phyloP scores from a whole-genome alignment of 2,113 vertebrate species.

The Pachycephala philippinensis region DNA sequence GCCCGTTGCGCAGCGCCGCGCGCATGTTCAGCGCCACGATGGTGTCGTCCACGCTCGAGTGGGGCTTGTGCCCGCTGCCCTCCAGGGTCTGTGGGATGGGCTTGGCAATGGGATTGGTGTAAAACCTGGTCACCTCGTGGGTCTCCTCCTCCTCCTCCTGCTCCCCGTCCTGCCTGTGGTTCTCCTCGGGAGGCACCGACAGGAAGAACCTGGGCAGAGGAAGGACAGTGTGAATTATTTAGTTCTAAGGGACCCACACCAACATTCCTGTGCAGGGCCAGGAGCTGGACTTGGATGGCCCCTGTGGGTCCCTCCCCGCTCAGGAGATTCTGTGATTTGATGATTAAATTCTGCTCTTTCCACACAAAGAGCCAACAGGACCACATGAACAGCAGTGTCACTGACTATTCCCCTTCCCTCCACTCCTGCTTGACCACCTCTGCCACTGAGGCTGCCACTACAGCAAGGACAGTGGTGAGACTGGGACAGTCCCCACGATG shows the following conservation, averaged over 20 bases:
- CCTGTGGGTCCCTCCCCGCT: fast-evolving
- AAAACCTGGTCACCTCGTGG: conserved; percentile 83
- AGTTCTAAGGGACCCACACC: fast-evolving
- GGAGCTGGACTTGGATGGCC: no score
- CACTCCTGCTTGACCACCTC: not conserved
- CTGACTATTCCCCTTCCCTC: not conserved
- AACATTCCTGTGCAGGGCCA: not conserved
- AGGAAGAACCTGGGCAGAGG: not conserved
- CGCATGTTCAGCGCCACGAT: conserved; percentile 86
- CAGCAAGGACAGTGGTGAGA: fast-evolving
- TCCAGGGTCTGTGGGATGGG: conserved; percentile 78
- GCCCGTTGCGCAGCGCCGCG: conserved; percentile 72
- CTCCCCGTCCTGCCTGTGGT: conserved; percentile 73
- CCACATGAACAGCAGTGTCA: fast-evolving
- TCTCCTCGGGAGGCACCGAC: conserved; percentile 70
- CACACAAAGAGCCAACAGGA: not conserved
- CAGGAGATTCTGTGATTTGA: not conserved
- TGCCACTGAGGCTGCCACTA: not conserved
- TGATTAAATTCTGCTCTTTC: not conserved
- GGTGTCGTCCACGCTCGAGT: conserved; percentile 78
- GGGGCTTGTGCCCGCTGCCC: not conserved
- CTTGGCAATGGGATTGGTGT: conserved; percentile 88
- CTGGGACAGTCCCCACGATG: fast-evolving
- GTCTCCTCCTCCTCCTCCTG: conserved; percentile 70
- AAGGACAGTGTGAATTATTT: not conserved